Base-by-base conservation (phyloP, 2,888 invertebrate species). In the Aromia moschata region DNA sequence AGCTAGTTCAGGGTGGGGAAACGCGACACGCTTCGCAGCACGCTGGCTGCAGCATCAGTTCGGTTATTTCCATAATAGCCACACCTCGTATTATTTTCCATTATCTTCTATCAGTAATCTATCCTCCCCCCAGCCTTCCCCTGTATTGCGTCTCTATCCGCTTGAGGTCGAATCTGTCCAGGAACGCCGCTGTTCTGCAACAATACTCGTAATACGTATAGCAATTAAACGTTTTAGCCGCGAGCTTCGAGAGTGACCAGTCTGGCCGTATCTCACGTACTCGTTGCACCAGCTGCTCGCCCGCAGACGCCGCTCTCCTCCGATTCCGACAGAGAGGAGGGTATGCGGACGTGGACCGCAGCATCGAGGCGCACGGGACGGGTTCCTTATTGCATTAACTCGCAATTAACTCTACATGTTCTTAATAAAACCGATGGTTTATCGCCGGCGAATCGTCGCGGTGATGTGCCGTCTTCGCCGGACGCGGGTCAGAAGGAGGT, bases 341-440 rank as follows among this genome's bases (percentile, higher is more conserved):
- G 51, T 62, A 64, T 51, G 55, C 59, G 52, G 58, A 64, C 64
- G 61, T 64, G 60, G 63, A 67, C 64, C 63, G 62, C 63, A 66
- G 63, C 67, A 70, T 68, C 51, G 62, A 62, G 57, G 64, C 61
- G n/a, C 65, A 65, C 57, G 64, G 60, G 68, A 67, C 67, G 54
- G 62, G 69, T 70, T 69, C 70, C 68, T 69, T 67, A 69, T 69
- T 70, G 64, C 68, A 70, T 71, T 70, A 70, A 67, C 62, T 62
- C 45, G 61, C 69, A 69, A 70, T 72, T 70, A 72, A 68, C 64
- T 69, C 67, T 67, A 70, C 69, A 65, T 70, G 68, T 72, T 67
- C 68, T 66, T 31, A 45, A 45, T 45, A 45, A 33, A 2, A 10
- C 33, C 10, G n/a, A 33, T 33, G 33, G 33, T 33, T 33, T 33